Conservation (phyloP, 2,888 invertebrate genomes). For the Dryobota labecula region DNA sequence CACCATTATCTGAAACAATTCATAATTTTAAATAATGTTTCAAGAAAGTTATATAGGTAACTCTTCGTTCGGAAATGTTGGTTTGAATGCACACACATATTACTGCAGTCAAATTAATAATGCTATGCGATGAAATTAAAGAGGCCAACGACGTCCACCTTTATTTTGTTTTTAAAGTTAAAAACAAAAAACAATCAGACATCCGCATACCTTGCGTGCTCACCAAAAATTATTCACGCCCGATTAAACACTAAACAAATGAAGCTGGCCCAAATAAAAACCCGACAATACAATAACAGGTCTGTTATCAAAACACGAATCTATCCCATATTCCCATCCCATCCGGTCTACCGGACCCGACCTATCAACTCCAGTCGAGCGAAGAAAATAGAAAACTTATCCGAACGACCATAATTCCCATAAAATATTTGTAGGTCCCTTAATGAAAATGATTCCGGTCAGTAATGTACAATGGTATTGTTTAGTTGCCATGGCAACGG, state of each 20-base stretch:
- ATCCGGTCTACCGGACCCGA: slow-evolving; percentile 35
- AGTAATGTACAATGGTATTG: slow-evolving; percentile 56
- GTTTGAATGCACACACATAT: background rate
- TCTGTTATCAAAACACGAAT: slow-evolving; percentile 51
- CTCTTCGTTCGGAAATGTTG: too few species aligned
- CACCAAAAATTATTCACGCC: slow-evolving; percentile 4
- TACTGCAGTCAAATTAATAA: background rate
- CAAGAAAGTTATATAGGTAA: too few species aligned
- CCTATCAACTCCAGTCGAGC: slow-evolving; percentile 47
- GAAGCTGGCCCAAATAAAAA: slow-evolving; percentile 40
- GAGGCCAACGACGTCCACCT: background rate
- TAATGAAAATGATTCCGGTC: slow-evolving; percentile 60
- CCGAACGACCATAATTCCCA: slow-evolving; percentile 50
- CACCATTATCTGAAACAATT: slow-evolving; percentile 91
- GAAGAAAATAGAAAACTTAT: slow-evolving; percentile 61
- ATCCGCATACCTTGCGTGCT: slow-evolving; percentile 1
- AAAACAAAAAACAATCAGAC: background rate
- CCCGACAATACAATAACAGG: slow-evolving; percentile 51
- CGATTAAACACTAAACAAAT: slow-evolving; percentile 35
- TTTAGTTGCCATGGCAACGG: slow-evolving; percentile 45
- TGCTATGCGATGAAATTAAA: background rate
- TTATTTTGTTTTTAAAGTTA: background rate
- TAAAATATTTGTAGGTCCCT: slow-evolving; percentile 64
- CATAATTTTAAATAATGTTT: too few species aligned
- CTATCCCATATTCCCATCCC: slow-evolving; percentile 44